Base-by-base conservation (phyloP, 2,888 invertebrate species). In the Lymantria dispar region DNA sequence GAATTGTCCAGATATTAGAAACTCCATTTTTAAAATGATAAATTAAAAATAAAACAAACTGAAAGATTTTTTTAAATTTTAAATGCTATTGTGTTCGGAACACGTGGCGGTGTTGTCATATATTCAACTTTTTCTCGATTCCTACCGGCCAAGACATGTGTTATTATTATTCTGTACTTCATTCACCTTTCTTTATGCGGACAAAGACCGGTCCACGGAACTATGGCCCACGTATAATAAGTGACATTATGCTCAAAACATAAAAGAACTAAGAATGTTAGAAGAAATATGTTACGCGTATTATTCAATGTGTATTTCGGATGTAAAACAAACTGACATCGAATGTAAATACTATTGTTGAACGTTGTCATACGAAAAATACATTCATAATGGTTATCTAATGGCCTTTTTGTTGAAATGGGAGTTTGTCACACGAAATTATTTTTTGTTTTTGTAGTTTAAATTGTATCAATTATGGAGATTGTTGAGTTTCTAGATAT, bases 301-400 rank as follows among this genome's bases (percentile, higher is more conserved):
- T 82, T 78, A 85, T 88, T 87, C 85, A 87, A 83, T 82, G 82
- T 79, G 81, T 85, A 83, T 87, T 88, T 86, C 78, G 83, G 83
- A 85, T 86, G 87, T 88, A 89, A 89, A 90, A 90, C 89, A 90
- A 89, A 89, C 90, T 91, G 88, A 89, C 90, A 85, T 85, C 82
- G 83, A 88, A 89, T 88, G 87, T 90, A 90, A 91, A 90, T 89
- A 91, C 84, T 85, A 87, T 91, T 90, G 88, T 90, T 76, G 75
- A 73, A 77, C 78, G 87, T 81, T 87, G 85, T 85, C 86, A 85
- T 80, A 75, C 80, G 78, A 83, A 80, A 82, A 83, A 85, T 86
- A 85, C 78, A 75, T 78, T 77, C 74, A 77, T 85, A 89, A 90
- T 89, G 82, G 85, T 78, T 76, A 79, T 87, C 81, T 89, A 87